Conservation (phyloP, 2,888 invertebrate genomes). For the Polydrusus cervinus region DNA sequence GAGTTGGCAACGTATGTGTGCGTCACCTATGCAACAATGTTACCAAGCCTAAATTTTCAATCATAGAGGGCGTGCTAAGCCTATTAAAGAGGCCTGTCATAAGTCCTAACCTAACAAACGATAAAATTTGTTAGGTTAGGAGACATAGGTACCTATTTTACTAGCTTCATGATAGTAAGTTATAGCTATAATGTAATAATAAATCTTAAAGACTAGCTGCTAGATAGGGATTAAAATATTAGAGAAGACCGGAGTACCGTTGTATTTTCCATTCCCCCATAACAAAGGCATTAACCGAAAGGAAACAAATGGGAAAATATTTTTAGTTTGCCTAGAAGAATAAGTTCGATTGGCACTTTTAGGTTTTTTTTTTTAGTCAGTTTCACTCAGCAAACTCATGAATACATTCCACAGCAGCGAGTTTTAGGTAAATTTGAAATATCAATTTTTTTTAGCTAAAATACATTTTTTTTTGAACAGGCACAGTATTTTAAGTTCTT, state of each 20-base stretch:
- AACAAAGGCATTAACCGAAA: conserved; percentile 24
- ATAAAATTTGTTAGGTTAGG: too few species aligned
- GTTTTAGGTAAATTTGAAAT: conserved; percentile 61
- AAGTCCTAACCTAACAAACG: too few species aligned
- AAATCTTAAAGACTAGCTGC: too few species aligned
- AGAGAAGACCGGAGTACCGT: background rate
- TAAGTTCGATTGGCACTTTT: conserved; percentile 71
- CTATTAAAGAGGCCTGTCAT: too few species aligned
- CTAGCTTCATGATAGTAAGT: too few species aligned
- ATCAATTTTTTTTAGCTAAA: conserved; percentile 60
- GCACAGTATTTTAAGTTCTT: conserved; percentile 68
- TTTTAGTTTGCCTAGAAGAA: conserved; percentile 60
- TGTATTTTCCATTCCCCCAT: conserved; percentile 23
- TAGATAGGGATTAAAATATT: too few species aligned
- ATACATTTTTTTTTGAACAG: conserved; percentile 64
- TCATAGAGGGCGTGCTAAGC: too few species aligned
- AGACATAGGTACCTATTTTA: too few species aligned
- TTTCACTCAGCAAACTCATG: conserved; percentile 31
- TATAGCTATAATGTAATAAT: too few species aligned
- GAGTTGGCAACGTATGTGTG: too few species aligned
- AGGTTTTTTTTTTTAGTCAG: conserved; percentile 42
- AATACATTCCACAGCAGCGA: conserved; percentile 61
- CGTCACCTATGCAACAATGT: too few species aligned
- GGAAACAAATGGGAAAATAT: conserved; percentile 35
- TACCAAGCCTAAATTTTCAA: too few species aligned